Conservation (phyloP, 2,797 vertebrate species). For the Sphenopsis melanotis region DNA sequence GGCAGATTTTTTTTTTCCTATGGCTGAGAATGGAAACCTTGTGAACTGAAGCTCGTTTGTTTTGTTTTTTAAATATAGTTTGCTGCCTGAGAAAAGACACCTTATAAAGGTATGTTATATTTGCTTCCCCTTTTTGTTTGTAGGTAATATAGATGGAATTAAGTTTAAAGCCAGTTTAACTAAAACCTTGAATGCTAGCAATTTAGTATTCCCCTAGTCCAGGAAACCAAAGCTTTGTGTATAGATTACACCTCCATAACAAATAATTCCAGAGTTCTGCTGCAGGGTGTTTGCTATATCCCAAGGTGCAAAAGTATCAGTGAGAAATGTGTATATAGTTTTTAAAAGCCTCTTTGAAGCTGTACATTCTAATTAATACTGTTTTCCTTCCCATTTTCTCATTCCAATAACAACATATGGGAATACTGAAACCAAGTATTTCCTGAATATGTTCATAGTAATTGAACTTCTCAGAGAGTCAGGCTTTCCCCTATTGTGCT, state of each 20-base stretch:
- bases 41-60: background rate
- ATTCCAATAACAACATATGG: background rate
- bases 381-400: background rate
- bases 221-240: background rate
- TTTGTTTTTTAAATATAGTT: conserved; percentile 61
- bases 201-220: background rate
- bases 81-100: conserved; percentile 79
- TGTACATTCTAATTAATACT: background rate
- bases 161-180: background rate
- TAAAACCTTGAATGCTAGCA: background rate
- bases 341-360: background rate
- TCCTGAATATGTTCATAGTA: background rate
- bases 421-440: background rate
- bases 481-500: background rate
- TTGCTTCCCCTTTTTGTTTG: background rate
- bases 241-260: accelerated
- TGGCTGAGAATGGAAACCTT: background rate
- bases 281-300: background rate
- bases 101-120: conserved; percentile 80
- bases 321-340: background rate
- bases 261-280: background rate
- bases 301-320: background rate
- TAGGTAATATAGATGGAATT: accelerated
- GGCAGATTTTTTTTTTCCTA: accelerated
- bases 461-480: background rate